Conservation (phyloP, 2,113 vertebrate species). For the Neodontobutis hainanensis region DNA sequence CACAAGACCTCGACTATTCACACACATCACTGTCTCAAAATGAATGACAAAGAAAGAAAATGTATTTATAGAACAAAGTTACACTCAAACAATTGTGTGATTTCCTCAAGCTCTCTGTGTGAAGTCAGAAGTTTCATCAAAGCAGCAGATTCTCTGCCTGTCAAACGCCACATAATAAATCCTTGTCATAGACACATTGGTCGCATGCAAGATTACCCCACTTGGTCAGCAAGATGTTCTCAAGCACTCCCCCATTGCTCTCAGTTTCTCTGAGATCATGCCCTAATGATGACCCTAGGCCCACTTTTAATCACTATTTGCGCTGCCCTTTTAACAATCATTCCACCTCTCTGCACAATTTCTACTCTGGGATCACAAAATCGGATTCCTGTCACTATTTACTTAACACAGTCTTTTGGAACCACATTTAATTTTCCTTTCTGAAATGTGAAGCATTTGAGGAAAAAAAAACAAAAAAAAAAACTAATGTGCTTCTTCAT, state of each 20-base stretch:
- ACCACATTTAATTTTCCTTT: slow-evolving; percentile 26
- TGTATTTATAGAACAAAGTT: slow-evolving; percentile 54
- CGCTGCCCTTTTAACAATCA: slow-evolving; percentile 75
- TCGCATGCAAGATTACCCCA: slow-evolving; percentile 44
- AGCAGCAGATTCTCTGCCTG: slow-evolving; percentile 49
- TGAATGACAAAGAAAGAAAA: slow-evolving; percentile 52
- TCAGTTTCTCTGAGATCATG: slow-evolving; percentile 64
- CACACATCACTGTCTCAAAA: slow-evolving; percentile 54
- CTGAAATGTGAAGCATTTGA: slow-evolving; percentile 30
- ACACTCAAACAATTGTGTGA: slow-evolving; percentile 52
- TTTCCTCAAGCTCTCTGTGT: slow-evolving; percentile 65
- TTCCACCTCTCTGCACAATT: slow-evolving; percentile 76
- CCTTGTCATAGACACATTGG: slow-evolving; percentile 48
- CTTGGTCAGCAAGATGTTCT: slow-evolving; percentile 67
- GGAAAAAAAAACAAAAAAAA: slow-evolving; percentile 18
- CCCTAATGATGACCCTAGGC: slow-evolving; percentile 79
- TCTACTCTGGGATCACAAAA: slow-evolving; percentile 55
- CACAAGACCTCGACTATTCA: slow-evolving; percentile 26
- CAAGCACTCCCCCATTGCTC: slow-evolving; percentile 55
- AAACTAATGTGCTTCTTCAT: slow-evolving; percentile 24
- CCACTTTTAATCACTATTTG: slow-evolving; percentile 76
- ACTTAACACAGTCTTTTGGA: slow-evolving; percentile 59
- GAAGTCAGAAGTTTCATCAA: slow-evolving; percentile 62
- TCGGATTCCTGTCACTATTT: slow-evolving; percentile 55
- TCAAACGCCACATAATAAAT: slow-evolving; percentile 54